These are phyloP conservation scores for Gobio occitaniae DNA, from an alignment of 2,797 vertebrate species.

Conservation along the genomic window DNA sequence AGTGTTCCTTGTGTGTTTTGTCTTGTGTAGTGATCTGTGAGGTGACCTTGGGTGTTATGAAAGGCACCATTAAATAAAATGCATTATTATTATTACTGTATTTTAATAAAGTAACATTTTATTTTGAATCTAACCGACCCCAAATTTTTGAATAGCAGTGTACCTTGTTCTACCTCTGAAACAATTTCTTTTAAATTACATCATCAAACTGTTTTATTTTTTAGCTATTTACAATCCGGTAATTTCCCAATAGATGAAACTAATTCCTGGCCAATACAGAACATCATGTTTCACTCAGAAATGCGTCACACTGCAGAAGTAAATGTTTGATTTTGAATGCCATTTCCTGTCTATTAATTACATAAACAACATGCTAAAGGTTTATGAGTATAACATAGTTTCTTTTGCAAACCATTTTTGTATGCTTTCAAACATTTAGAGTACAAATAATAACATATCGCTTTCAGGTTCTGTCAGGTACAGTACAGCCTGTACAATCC, in stretches of 20 bases:
- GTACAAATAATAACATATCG: neutral
- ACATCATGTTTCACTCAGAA: neutral
- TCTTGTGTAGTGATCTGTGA: too few relatives aligned
- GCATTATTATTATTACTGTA: neutral
- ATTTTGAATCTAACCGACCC: neutral
- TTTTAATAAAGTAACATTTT: neutral
- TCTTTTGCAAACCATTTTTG: neutral
- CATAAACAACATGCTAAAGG: neutral
- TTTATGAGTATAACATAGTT: neutral
- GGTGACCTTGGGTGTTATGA: too few relatives aligned
- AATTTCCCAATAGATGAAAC: neutral
- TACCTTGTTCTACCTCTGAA: neutral
- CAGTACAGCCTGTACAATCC: slow-evolving; percentile 17
- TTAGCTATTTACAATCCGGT: neutral
- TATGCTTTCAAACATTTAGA: neutral
- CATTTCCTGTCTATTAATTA: neutral
- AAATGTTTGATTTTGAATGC: neutral
- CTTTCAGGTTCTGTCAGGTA: neutral
- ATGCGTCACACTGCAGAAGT: neutral
- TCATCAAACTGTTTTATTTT: neutral
- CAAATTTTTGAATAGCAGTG: neutral
- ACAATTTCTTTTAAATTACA: neutral
- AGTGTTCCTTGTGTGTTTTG: too few relatives aligned
- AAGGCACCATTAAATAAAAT: too few relatives aligned
- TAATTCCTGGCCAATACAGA: neutral